Evolutionary conservation across 2,797 vertebrate genomes (phyloP), one percentile per base, ranked within the genome.

Genomic region (Lycodopsis pacificus): DNA sequence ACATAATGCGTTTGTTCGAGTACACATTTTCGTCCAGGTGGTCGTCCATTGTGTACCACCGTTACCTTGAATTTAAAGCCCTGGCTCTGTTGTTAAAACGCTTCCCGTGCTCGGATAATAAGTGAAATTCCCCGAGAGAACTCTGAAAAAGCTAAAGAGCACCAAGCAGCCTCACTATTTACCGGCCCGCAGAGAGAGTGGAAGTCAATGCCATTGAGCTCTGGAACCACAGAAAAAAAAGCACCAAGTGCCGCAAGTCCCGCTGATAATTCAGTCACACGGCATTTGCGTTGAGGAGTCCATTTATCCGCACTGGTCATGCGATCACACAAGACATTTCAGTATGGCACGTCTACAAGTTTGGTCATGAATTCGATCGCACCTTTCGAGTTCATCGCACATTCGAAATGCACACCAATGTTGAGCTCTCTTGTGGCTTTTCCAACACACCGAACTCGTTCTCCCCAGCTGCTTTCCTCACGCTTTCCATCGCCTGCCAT

Each of bases 151-250:
- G 70, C 57, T 80, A 77, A 81, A 90, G 71, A 73, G 64, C 80
- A 77, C 53, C 70, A 62, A 84, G 86, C 80, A 82, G 66, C 72
- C 71, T 73, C 69, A 66, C 84, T 92, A 86, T 91, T 93, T 89
- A 90, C 80, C 46, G 68, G 56, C 71, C 86, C 65, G 22, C 36
- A 67, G 79, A 84, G 82, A 76, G 66, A 64, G 46, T 34, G 67
- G 67, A 70, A 75, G 86, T 87, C 88, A 86, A 84, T 87, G 85
- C 46, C 69, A 89, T 90, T 1, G 85, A 94, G 80, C 77, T 61
- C 68, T 42, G 63, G 42, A 77, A 65, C 25, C 69, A 75, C 44
- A 58, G 53, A 51, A 73, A 74, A 7, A 48, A 64, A 70, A 53
- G 22, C 25, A 66, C 20, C 11, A 30, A 73, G 59, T 36, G 66